Percentiles rank a stretch among this genome's conserved stretches.
phyloP scores from a whole-genome alignment of 2,113 vertebrate species.

The Heptranchias perlo region DNA sequence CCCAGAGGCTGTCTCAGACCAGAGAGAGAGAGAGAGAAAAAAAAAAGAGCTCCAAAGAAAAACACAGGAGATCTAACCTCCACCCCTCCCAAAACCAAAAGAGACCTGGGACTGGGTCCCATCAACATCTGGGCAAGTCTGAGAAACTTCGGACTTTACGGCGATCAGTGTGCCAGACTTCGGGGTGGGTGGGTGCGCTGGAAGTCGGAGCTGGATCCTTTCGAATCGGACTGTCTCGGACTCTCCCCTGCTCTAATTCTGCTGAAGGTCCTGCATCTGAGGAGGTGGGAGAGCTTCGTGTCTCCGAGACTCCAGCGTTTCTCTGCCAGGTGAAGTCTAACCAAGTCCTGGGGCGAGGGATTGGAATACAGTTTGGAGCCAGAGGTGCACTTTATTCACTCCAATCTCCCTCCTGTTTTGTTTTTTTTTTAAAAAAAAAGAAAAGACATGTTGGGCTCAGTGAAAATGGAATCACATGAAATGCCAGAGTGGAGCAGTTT shows the following conservation, averaged over 20 bases:
- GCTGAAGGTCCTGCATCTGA: background rate
- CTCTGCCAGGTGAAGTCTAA: background rate
- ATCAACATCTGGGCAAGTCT: background rate
- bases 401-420: background rate
- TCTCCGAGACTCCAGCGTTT: background rate
- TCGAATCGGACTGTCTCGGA: background rate
- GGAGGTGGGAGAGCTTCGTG: too few species aligned
- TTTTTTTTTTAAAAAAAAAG: background rate
- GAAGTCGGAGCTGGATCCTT: background rate
- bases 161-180: too few species aligned
- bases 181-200: background rate
- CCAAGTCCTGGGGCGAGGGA: background rate
- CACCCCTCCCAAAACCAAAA: too few species aligned
- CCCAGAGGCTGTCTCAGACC: background rate
- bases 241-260: background rate
- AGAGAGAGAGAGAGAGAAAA: too few species aligned
- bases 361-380: constrained; percentile 10
- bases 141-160: background rate
- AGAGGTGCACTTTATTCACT: background rate
- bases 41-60: too few species aligned
- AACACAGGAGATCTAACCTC: too few species aligned
- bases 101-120: background rate
- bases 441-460: constrained; percentile 70
- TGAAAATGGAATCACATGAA: constrained; percentile 78
- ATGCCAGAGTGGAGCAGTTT: constrained; percentile 71